phyloP scores from a whole-genome alignment of 2,888 invertebrate genomes.

The Pachliopta kotzebuea region DNA sequence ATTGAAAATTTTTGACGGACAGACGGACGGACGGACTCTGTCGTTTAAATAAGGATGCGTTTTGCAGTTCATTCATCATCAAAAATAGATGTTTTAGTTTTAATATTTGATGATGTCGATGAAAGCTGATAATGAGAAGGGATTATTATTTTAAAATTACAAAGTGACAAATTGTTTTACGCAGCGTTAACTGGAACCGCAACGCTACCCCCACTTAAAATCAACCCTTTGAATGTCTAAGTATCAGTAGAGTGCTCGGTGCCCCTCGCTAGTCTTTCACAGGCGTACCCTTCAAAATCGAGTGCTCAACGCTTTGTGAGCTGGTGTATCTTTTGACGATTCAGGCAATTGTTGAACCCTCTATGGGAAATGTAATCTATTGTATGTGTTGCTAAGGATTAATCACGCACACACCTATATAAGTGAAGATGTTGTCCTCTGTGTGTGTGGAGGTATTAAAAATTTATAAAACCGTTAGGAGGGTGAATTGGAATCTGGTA shows the following conservation, averaged over 20 bases:
- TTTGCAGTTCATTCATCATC: no score
- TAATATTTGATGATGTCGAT: no score
- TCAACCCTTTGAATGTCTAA: conserved; percentile 43
- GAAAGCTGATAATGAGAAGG: no score
- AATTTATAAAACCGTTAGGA: no score
- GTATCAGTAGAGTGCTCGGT: conserved; percentile 44
- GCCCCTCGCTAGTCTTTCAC: conserved; percentile 36
- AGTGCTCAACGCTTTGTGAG: conserved; percentile 22
- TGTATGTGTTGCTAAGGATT: conserved; percentile 17
- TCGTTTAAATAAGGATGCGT: no score
- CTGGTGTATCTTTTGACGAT: conserved; percentile 22
- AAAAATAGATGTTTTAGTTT: no score
- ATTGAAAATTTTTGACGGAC: no score
- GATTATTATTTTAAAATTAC: not conserved
- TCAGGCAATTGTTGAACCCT: conserved; percentile 18
- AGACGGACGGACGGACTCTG: no score
- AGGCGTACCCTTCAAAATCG: conserved; percentile 23
- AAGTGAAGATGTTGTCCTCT: no score
- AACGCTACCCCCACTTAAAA: conserved; percentile 14
- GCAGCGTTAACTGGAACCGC: conserved; percentile 10
- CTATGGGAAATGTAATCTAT: conserved; percentile 16
- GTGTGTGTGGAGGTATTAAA: no score
- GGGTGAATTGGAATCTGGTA: no score
- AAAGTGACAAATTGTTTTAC: conserved; percentile 9
- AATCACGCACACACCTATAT: conserved; percentile 1